Conservation (phyloP, 2,797 vertebrate species). For the Enteromius unitaeniatus region DNA sequence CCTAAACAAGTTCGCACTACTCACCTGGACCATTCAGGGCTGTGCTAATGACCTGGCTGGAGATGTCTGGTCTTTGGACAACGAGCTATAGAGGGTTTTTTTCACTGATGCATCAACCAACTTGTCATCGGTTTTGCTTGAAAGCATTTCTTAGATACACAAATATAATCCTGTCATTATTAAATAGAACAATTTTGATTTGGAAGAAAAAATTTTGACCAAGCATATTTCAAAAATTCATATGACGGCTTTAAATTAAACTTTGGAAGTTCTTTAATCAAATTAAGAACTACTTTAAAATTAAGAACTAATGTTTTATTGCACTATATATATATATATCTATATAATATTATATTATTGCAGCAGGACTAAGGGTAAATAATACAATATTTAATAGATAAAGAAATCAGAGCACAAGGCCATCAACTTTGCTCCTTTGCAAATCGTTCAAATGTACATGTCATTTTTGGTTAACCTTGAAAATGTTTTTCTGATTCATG, state of each 20-base stretch:
- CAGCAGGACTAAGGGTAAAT: background rate
- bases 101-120: background rate
- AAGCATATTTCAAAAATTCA: constrained; percentile 10
- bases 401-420: background rate
- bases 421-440: background rate
- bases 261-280: constrained; percentile 2
- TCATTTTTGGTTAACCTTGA: background rate
- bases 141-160: background rate
- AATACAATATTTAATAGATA: background rate
- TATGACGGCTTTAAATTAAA: background rate
- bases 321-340: background rate
- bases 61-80: constrained; percentile 86
- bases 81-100: constrained; percentile 74
- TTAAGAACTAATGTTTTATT: background rate
- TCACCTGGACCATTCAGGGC: constrained; percentile 90
- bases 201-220: background rate
- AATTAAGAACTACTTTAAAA: background rate
- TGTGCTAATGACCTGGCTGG: constrained; percentile 85
- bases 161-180: background rate
- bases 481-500: background rate
- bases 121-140: background rate
- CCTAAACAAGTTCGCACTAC: constrained; percentile 85
- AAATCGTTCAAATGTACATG: background rate
- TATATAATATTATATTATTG: background rate
- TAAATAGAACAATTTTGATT: background rate